Base-by-base conservation (phyloP, 2,888 invertebrate genomes). In the Brachypalpus laphriformis region DNA sequence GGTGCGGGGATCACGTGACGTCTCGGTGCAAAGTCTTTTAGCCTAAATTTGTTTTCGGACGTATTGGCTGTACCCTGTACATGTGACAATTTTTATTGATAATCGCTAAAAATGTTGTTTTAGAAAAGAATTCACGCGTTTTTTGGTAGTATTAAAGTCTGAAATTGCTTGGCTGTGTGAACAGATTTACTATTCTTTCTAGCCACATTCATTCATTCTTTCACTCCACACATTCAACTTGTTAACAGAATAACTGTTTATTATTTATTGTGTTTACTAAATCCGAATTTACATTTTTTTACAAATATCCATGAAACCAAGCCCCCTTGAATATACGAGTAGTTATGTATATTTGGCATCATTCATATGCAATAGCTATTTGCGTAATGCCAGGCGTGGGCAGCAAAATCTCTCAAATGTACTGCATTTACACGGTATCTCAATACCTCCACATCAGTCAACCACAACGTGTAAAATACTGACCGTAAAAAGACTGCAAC, bases 401-500 rank as follows among this genome's bases (percentile, higher is more conserved):
- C 9, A 37, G 9, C 8, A 37, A n/a, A 49, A n/a, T 18, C 31
- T 45, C 63, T n/a, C 18, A 0, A 31, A 16, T 54, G 16, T 6
- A 20, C 25, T 40, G 11, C 11, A 40, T 6, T 25, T 28, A 28
- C 16, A 31, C 5, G 8, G 18, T 56, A 45, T 9, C 20, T 45
- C 25, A 56, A 8, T 4, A 7, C 18, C 31, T 6, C 18, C 16
- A 9, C 37, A 51, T 6, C 22, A 49, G 8, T 2, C 25, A 42
- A 8, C 6, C 25, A 16, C 11, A 28, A 31, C 14, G 45, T 6
- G 47, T 22, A 20, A 61, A 34, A 68, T 37, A 56, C 16, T 72
- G 65, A 72, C 61, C 66, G 51, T 54, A 59, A 34, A 45, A 37
- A n/a, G 54, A 49, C 66, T 51, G 61, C 51, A 66, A 49, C 59